A percentile compares a stretch with the other conserved stretches of the same genome.
phyloP scores from a whole-genome alignment of 2,797 vertebrate genomes.

The Urocyon cinereoargenteus region DNA sequence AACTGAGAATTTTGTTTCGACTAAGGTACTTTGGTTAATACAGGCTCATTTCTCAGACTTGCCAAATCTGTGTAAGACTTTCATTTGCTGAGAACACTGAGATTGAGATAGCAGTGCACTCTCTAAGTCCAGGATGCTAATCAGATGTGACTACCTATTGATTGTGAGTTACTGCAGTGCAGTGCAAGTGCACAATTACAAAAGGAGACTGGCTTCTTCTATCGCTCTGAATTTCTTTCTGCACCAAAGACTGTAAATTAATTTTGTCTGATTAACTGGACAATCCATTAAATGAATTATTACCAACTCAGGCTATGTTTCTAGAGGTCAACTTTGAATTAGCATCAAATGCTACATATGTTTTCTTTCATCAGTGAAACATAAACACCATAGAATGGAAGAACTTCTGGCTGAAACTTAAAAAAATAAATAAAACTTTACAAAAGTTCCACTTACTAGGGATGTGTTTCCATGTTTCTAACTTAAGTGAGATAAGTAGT shows the following conservation, averaged over 20 bases:
- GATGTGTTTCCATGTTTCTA: background rate
- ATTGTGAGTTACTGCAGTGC: background rate
- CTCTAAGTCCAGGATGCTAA: background rate
- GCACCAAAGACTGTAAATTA: background rate
- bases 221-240: background rate
- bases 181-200: background rate
- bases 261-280: constrained; percentile 23
- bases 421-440: background rate
- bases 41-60: background rate
- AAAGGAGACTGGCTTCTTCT: background rate
- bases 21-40: background rate
- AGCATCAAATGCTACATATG: background rate
- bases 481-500: background rate
- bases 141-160: background rate
- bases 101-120: background rate
- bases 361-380: background rate
- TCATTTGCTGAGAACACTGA: background rate
- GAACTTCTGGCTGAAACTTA: background rate
- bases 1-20: background rate
- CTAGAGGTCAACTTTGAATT: constrained; percentile 12
- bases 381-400: background rate
- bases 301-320: background rate
- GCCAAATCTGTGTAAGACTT: background rate
- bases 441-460: background rate
- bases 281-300: constrained; percentile 32